Base-by-base conservation (phyloP, 2,797 vertebrate genomes). In the Microchirus variegatus region DNA sequence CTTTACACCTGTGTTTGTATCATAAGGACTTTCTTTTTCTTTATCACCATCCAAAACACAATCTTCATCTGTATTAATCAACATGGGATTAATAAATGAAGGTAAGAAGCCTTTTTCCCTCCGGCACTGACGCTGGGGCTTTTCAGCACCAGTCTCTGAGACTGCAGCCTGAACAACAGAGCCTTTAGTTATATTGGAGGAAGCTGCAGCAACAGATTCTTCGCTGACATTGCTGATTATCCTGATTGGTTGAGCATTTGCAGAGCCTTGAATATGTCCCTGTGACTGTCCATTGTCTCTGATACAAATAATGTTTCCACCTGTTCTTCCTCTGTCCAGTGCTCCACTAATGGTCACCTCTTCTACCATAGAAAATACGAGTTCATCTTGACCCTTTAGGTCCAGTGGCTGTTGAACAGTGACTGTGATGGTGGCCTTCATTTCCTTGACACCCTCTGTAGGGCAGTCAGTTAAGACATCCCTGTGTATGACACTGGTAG, bases 321-420 rank as follows among this genome's bases (percentile, higher is more conserved):
- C 94, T 3, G 95, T 92, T 37, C 85, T 92, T 0, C 92, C 94
- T 0, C 90, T 92, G 61, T 94, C 92, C 41, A 95, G 77, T 36
- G 93, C 92, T 12, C 96, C 95, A 15, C 94, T 96, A 71, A 98
- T 94, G 71, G 95, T 97, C 75, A 99, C 93, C 69, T 99, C 98
- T 87, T 98, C 97, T 62, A 98, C 96, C 82, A 99, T 92, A 0
- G 97, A 98, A 81, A 97, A 99, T 12, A 99, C 97, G 49, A 99
- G 90, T 86, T 99, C 97, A 0, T 99, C 98, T 36, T 98, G 95
- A 36, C 97, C 97, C 1, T 94, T 98, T 48, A 95, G 86, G 87
- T 99, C 98, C 63, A 99, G 71, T 0, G 98, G 97, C 70, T 98
- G 96, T 75, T 99, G 96, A 55, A 99, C 94, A 0, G 96, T 99